Evolutionary conservation across 1,140 invertebrate genomes (phyloP), one percentile per base, ranked within the genome.

Genomic region (Antheraea pernyi): DNA sequence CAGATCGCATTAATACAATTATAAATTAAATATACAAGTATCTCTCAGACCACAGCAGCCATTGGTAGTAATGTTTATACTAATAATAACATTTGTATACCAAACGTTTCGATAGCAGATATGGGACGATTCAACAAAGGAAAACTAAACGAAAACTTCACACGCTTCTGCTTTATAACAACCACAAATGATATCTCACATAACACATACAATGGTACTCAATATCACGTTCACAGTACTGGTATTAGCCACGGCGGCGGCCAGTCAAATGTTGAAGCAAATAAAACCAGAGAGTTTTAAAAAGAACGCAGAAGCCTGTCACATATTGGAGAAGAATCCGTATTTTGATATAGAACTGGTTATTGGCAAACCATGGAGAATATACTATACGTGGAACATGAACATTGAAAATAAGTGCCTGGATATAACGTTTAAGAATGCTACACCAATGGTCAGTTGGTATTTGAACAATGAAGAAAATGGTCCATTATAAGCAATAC

Each of bases 371-470:
- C 77, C 75, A 0, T 89, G 88, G 86, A 69, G 82, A 30, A 80
- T 87, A n/a, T 86, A 86, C 63, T 84, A 87, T 58, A 79, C 83
- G 6, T 91, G 86, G 86, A 88, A 88, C 64, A 72, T 88, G 70
- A 79, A 82, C 6, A 42, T 88, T 46, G 72, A 81, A 6, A 60
- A 77, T 0, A 82, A 81, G 64, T 89, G 88, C 42, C 53, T 89
- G 62, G 83, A 91, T 70, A 79, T 89, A 53, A 67, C 65, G 8
- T 85, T 86, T 65, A 81, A 72, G 46, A 85, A 84, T 63, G 84
- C 80, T 67, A 83, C 82, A 7, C 62, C 59, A 22, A 36, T 11
- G 77, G 88, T 90, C 36, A 71, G 76, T 80, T 71, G 8, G 67
- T 16, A 48, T 22, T 53, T 62, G 22, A 30, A 30, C 1, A 30